Evolutionary conservation across 2,113 vertebrate genomes (phyloP), one percentile per base, ranked within the genome.

Genomic region (Spea bombifrons): DNA sequence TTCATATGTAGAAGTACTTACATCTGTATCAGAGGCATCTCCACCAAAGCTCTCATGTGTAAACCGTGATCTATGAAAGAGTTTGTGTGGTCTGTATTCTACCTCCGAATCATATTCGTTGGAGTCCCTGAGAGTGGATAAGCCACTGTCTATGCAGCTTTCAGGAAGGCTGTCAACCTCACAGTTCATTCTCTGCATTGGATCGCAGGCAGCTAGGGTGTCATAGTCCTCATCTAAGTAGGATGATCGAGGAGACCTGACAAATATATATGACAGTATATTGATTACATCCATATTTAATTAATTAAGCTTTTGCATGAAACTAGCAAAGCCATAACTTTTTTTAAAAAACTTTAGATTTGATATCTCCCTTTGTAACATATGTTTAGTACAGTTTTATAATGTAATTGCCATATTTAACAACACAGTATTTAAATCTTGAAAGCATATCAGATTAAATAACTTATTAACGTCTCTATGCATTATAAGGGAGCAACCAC

Each of bases 51-150:
- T 88, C 43, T 94, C 91, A 73, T 83, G 85, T 1, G 50, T 82
- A 80, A 83, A 84, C 0, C 81, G 86, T 2, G 85, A 81, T 76
- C 82, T 91, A 64, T 84, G 85, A 66, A 88, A 88, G 76, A 73
- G 87, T 52, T 87, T 91, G 68, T 85, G 92, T 81, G 86, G 83
- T 67, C 88, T 93, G 80, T 83, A 90, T 75, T 95, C 95, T 30
- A 88, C 89, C 87, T 99, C 97, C 0, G 92, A 98, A 86, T 98
- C 94, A 16, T 94, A 97, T n/a, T 94, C 94, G 44, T 95, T 94
- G 17, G 91, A 94, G 71, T 97, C 95, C 73, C 95, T 93, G 83
- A 98, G 83, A 0, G 96, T 98, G 15, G 96, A 99, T 85, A 96
- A 87, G 63, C 97, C 97, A 15, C 97, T 99, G 90, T 98, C 97